These are phyloP conservation scores for Enteromius radiatus DNA, from an alignment of 2,797 vertebrate genomes.

Conservation along the genomic window DNA sequence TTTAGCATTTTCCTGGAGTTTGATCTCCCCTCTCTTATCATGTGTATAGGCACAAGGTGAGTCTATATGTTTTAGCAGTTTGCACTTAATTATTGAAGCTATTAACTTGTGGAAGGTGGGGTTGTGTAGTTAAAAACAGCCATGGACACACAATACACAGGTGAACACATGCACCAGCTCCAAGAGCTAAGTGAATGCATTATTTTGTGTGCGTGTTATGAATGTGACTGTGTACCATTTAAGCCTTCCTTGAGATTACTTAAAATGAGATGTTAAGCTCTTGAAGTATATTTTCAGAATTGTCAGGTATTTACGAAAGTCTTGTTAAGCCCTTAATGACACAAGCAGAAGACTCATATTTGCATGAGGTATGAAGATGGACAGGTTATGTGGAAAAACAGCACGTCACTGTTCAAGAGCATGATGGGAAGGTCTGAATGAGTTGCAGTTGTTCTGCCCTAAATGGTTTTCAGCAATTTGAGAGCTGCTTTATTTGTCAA, in stretches of 20 bases:
- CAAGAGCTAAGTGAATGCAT: neutral
- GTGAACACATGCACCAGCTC: neutral
- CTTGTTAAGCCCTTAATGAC: conserved; percentile 33
- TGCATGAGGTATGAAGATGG: conserved; percentile 20
- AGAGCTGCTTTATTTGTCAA: neutral
- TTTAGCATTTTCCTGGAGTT: conserved; percentile 57
- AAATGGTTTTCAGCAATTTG: neutral
- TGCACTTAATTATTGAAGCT: conserved; percentile 52
- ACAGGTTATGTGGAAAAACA: conserved; percentile 15
- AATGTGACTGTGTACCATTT: neutral
- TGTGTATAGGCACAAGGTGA: conserved; percentile 64
- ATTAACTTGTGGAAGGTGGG: conserved; percentile 69
- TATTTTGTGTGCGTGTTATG: neutral
- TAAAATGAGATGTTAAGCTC: conserved; percentile 20
- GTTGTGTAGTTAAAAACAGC: conserved; percentile 53
- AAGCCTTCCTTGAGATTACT: neutral
- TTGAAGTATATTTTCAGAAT: conserved; percentile 23
- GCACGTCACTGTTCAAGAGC: neutral
- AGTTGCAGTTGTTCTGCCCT: neutral
- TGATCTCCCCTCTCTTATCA: conserved; percentile 39
- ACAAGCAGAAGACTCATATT: neutral
- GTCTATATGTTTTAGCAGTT: conserved; percentile 57
- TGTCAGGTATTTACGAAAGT: neutral
- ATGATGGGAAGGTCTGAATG: neutral
- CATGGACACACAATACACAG: conserved; percentile 51